Percentiles rank a stretch among this genome's conserved stretches.
phyloP scores from a whole-genome alignment of 2,888 invertebrate species.

The Fragum fragum region DNA sequence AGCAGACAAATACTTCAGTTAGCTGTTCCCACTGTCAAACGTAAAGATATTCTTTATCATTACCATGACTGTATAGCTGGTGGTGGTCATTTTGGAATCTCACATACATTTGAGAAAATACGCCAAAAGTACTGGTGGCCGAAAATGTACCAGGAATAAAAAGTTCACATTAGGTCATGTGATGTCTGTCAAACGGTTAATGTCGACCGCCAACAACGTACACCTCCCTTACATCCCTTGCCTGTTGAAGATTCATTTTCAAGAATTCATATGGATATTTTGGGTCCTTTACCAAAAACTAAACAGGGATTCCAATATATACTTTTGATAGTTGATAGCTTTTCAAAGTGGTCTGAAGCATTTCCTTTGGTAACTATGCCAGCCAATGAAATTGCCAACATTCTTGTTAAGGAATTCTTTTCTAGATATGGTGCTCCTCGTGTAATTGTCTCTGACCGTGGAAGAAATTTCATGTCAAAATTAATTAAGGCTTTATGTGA shows the following conservation, averaged over 20 bases:
- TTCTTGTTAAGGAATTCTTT: constrained; percentile 55
- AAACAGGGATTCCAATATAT: constrained; percentile 44
- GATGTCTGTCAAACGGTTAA: constrained; percentile 45
- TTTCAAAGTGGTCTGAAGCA: constrained; percentile 63
- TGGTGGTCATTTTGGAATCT: constrained; percentile 31
- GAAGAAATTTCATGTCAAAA: constrained; percentile 64
- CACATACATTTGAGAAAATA: constrained; percentile 12
- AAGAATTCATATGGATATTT: constrained; percentile 56
- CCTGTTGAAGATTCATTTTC: constrained; percentile 45
- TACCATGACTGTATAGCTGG: constrained; percentile 40
- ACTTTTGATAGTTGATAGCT: constrained; percentile 53
- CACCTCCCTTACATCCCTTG: constrained; percentile 39
- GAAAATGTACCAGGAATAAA: constrained; percentile 49
- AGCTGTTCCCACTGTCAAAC: constrained; percentile 12
- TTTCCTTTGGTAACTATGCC: constrained; percentile 59
- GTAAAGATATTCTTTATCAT: constrained; percentile 29
- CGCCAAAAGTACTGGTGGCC: constrained; percentile 55
- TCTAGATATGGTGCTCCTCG: constrained; percentile 56
- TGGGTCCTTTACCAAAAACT: constrained; percentile 41
- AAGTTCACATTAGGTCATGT: constrained; percentile 34
- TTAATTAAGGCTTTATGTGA: constrained; percentile 55
- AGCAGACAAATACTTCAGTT: constrained; percentile 27
- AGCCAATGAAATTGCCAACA: constrained; percentile 57
- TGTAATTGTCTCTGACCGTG: constrained; percentile 45
- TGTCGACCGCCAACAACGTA: constrained; percentile 17